Conservation (phyloP, 2,113 vertebrate species). For the Pelusios castaneus region DNA sequence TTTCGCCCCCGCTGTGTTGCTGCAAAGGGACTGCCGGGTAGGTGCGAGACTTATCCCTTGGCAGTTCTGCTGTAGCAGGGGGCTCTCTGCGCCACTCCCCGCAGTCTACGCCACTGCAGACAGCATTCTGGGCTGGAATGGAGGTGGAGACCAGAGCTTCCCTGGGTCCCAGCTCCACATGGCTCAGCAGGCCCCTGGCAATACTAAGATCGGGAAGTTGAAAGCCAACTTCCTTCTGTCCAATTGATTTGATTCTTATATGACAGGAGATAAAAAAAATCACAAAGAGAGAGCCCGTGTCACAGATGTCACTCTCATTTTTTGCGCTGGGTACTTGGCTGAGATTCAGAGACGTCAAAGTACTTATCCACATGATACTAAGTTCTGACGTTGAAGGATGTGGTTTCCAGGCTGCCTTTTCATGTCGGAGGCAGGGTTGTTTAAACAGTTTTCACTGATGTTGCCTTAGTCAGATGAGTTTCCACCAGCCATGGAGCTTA, state of each 20-base stretch:
- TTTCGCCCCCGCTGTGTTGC: neutral
- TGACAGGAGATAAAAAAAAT: neutral
- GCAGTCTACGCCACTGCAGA: neutral
- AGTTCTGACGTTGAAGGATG: conserved; percentile 4
- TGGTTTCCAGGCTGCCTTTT: conserved; percentile 42
- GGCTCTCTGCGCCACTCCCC: neutral
- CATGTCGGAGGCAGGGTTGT: conserved; percentile 12
- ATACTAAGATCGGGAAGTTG: neutral
- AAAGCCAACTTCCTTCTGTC: neutral
- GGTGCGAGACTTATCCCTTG: neutral
- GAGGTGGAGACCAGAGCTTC: neutral
- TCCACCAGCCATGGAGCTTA: conserved; percentile 2
- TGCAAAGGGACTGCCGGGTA: neutral
- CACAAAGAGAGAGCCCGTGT: accelerated
- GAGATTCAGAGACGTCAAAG: neutral
- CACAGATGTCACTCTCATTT: accelerated
- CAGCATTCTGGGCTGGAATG: neutral
- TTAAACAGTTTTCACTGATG: conserved; percentile 28
- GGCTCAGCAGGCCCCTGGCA: neutral
- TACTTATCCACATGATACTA: neutral
- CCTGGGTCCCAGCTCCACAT: neutral
- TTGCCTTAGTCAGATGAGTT: conserved; percentile 14
- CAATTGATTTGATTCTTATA: neutral
- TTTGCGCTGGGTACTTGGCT: neutral
- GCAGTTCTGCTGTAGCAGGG: accelerated